Base-by-base conservation (phyloP, 2,888 invertebrate genomes). In the Caradrina kadenii region DNA sequence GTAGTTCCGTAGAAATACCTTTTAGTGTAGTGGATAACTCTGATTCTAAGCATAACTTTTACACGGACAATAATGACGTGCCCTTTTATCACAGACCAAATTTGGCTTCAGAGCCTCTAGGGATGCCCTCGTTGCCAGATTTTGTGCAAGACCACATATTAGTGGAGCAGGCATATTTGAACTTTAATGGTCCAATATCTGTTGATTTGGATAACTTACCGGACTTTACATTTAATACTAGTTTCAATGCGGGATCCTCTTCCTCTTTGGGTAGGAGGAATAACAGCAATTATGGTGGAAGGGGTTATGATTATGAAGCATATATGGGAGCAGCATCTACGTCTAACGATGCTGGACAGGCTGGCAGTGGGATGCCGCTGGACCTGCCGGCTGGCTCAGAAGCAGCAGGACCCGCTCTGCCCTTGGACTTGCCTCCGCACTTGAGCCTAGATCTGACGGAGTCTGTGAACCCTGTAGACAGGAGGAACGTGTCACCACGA, bases 131-230 rank as follows among this genome's bases (percentile, higher is more conserved):
- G 11, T 90, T 98, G 80, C 98, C 98, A 0, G 98, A 98, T 90
- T 98, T 98, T 93, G 98, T 98, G 63, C 98, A 98, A 90, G 98
- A 98, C 92, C 98, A 98, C 92, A 96, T 98, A 91, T 96, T 98
- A 82, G 97, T 98, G 50, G 98, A 98, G 88, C 97, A 98, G 85
- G 97, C 97, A 76, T 97, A 97, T 90, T 94, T 97, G 85, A 96
- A 96, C 84, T 94, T 96, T 54, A 93, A 95, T 80, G 93, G 94
- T 42, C 96, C 95, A 56, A 94, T 96, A 84, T 96, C 96, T 56
- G 95, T 96, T 58, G 97, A 97, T 85, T 92, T 97, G 79, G 97
- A 97, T 85, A 97, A 97, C 92, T 93, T 97, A 79, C 97, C 97
- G 1, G 97, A 97, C 90, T 97, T 97, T 92, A 96, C 97, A 0